Conservation (phyloP, 2,113 vertebrate genomes). For the Reinhardtius hippoglossoides region DNA sequence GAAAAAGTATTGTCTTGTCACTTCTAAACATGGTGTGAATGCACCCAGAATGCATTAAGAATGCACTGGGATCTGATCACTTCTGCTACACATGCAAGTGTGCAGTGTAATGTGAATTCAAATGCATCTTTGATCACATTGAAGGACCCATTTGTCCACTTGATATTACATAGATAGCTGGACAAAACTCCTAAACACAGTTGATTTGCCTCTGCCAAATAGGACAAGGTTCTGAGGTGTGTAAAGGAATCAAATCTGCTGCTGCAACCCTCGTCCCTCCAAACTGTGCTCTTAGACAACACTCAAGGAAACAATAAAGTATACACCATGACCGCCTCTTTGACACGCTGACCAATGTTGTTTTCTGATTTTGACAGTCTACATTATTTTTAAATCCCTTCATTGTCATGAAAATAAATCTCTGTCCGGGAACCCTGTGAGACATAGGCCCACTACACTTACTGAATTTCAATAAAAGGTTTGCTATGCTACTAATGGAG, state of each 20-base stretch:
- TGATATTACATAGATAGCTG: conserved; percentile 43
- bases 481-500: not conserved
- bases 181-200: conserved; percentile 41
- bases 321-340: no score
- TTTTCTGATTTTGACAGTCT: not conserved
- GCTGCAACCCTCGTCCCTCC: no score
- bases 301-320: no score
- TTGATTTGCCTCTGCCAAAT: conserved; percentile 43
- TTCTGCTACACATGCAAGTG: conserved; percentile 43
- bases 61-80: conserved; percentile 10
- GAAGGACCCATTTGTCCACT: conserved; percentile 65
- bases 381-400: not conserved
- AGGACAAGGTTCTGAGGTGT: conserved; percentile 20
- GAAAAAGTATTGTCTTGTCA: not conserved
- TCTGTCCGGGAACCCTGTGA: no score
- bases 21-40: conserved; percentile 41
- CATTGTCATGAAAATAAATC: no score
- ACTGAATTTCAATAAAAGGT: no score
- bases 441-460: not conserved
- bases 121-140: conserved; percentile 44
- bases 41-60: not conserved
- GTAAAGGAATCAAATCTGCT: conserved; percentile 5
- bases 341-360: no score
- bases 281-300: no score
- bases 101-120: conserved; percentile 56